phyloP scores from a whole-genome alignment of 1,140 invertebrate genomes.

The Latrodectus geometricus region DNA sequence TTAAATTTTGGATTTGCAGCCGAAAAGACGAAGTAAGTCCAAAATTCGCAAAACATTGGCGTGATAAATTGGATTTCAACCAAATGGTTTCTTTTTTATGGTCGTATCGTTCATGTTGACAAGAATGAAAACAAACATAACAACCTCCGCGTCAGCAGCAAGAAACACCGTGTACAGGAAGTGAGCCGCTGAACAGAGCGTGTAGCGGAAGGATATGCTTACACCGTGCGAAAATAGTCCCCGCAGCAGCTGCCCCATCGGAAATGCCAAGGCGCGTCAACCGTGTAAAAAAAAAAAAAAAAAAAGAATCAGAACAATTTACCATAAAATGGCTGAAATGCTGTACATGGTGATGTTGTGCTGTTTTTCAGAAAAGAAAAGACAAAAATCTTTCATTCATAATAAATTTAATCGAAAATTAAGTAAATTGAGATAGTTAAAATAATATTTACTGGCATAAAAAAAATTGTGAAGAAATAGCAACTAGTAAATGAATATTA shows the following conservation, averaged over 20 bases:
- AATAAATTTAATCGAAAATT: too few species aligned
- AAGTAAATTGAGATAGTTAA: too few species aligned
- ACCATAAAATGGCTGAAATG: neutral
- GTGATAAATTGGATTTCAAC: neutral
- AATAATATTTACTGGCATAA: too few species aligned
- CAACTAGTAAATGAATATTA: too few species aligned
- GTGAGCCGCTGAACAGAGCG: conserved; percentile 19
- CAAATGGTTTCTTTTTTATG: neutral
- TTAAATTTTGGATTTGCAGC: conserved; percentile 12
- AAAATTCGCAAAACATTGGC: neutral
- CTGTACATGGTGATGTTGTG: too few species aligned
- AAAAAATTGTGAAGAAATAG: too few species aligned
- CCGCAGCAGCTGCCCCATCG: neutral
- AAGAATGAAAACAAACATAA: neutral
- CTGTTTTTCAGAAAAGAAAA: too few species aligned
- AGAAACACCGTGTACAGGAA: conserved; percentile 38
- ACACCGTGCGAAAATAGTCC: conserved; percentile 38
- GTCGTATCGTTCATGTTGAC: neutral
- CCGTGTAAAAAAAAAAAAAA: neutral
- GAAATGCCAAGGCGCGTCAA: conserved; percentile 1
- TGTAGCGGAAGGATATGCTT: conserved; percentile 33
- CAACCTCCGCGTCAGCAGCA: neutral
- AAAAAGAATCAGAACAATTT: neutral
- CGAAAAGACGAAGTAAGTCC: neutral
- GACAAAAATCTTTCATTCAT: too few species aligned